A percentile compares a stretch with the other conserved stretches of the same genome.
Evolutionary conservation across 2,113 vertebrate genomes (phyloP).

Genomic region (Corapipo altera): DNA sequence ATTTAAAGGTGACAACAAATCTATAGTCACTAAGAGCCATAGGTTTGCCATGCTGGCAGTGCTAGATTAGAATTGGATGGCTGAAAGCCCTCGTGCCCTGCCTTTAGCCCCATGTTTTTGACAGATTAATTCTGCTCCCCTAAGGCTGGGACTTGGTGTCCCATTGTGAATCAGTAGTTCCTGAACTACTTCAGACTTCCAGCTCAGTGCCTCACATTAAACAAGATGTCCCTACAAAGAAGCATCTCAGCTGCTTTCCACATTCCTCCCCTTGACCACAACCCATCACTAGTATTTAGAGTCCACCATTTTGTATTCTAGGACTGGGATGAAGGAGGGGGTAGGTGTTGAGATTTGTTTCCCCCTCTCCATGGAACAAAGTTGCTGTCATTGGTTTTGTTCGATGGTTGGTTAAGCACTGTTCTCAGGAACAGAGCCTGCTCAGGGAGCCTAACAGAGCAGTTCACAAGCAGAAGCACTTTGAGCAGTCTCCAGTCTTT

Average conservation of each 20-base stretch:
- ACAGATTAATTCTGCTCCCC: neutral
- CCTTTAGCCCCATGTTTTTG: neutral
- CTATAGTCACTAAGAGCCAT: neutral
- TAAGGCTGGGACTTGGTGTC: neutral
- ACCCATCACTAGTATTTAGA: neutral
- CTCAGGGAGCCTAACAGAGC: neutral
- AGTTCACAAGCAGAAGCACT: neutral
- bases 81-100: neutral
- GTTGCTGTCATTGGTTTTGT: neutral
- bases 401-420: neutral
- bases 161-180: neutral
- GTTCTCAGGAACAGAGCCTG: neutral
- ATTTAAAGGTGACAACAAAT: neutral
- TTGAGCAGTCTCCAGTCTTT: neutral
- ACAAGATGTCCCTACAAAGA: neutral
- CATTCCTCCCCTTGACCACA: neutral
- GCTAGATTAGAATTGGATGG: neutral
- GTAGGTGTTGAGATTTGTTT: neutral
- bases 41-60: neutral
- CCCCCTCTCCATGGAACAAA: neutral
- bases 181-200: neutral
- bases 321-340: rapidly evolving
- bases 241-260: neutral
- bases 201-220: neutral
- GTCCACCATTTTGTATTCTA: neutral